Base-by-base conservation (phyloP, 1,140 invertebrate genomes). In the Apis laboriosa region DNA sequence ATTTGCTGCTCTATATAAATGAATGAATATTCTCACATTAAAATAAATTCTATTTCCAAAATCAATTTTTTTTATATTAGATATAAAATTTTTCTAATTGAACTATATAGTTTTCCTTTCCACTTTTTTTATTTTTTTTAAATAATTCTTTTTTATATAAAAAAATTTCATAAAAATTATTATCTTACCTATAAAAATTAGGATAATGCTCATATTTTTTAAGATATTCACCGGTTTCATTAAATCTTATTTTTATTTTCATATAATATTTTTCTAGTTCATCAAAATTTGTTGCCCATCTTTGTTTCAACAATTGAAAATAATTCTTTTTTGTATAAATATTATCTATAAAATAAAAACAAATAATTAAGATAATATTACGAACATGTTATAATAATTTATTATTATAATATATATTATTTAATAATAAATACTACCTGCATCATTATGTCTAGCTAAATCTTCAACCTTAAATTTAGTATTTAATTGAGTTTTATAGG, bases 221-320 rank as follows among this genome's bases (percentile, higher is more conserved):
- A 84, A 96, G 92, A 91, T 97, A 96, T 89, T 96, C 96, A 19
- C 98, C 98, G 75, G 97, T 96, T 92, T 98, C 97, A 92, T 99
- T 98, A 84, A 97, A 98, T 9, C 99, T 95, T 76, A 99, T 96
- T 92, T 97, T 97, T 88, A 99, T 98, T 94, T 99, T 99, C 90
- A 99, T 96, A 92, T 97, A 97, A 93, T 96, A 99, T 90, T 98
- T 98, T 93, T 99, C 98, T 72, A 99, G 94, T 88, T 96, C 96
- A 92, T 99, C 98, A 89, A 98, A 98, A 93, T 99, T 99, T 0
- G 98, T 97, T 17, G 97, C 97, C 98, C 98, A 99, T 66, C 98
- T 95, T 90, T 97, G 96, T 92, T 99, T 99, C 60, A 99, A 93
- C 87, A 96, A 96, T 93, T 97, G 96, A 94, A 98, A 99, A 96